Conservation (phyloP, 2,888 invertebrate genomes). For the Troilus luridus region DNA sequence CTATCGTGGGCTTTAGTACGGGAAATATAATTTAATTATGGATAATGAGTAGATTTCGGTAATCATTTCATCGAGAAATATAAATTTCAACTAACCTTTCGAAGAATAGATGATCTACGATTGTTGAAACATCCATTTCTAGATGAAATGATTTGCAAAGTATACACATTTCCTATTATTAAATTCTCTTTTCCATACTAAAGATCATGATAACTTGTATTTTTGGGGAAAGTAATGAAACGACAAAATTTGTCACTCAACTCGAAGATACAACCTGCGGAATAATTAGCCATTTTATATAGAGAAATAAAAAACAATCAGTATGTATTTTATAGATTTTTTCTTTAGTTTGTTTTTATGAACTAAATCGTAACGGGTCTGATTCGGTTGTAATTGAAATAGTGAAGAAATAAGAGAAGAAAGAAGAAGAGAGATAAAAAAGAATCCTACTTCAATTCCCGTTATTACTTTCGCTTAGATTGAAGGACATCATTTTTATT, state of each 20-base stretch:
- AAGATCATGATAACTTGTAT: no score
- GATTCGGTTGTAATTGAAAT: not conserved
- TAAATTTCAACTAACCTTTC: no score
- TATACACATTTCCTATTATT: no score
- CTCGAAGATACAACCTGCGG: not conserved
- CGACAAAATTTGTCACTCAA: not conserved
- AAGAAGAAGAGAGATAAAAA: not conserved
- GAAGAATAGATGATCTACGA: no score
- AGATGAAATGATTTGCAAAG: no score
- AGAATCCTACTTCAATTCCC: not conserved
- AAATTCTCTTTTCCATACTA: no score
- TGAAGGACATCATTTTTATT: not conserved
- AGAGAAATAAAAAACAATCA: not conserved
- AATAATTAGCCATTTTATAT: not conserved
- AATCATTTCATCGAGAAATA: no score
- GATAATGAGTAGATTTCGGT: no score
- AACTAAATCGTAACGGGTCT: not conserved
- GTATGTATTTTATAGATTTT: not conserved
- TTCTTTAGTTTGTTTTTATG: not conserved
- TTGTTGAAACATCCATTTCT: no score
- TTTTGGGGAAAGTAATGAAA: no score
- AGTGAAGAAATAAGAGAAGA: not conserved
- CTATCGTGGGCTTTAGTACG: no score
- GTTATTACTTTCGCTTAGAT: not conserved
- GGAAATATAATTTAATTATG: no score